These are phyloP conservation scores for Apamea sordens DNA, from an alignment of 2,888 invertebrate genomes.

Conservation along the genomic window DNA sequence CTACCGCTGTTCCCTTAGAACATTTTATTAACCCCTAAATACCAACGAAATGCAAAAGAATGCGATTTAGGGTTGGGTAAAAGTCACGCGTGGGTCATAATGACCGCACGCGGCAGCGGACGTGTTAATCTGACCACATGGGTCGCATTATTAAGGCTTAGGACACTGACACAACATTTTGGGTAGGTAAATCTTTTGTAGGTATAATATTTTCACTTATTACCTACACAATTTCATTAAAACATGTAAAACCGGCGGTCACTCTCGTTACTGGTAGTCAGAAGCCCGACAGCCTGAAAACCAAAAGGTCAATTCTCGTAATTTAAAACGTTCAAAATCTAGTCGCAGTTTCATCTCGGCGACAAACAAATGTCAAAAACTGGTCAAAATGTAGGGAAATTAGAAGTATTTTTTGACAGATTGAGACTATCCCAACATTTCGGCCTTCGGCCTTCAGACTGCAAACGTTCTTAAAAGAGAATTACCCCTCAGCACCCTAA, in stretches of 20 bases:
- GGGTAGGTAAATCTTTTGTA: neutral
- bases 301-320: too few species aligned
- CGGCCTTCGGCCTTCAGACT: too few species aligned
- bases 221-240: neutral
- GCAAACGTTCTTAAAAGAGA: too few species aligned
- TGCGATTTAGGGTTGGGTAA: constrained; percentile 49
- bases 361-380: too few species aligned
- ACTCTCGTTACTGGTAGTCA: neutral
- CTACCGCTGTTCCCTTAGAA: constrained; percentile 4
- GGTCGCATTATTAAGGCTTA: constrained; percentile 56
- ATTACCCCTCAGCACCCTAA: too few species aligned
- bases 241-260: neutral
- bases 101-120: constrained; percentile 46
- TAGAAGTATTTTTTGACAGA: too few species aligned
- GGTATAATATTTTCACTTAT: constrained; percentile 4
- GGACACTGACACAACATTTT: constrained; percentile 44
- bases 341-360: too few species aligned
- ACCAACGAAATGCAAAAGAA: constrained; percentile 48
- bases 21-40: constrained; percentile 38
- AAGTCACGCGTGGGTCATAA: constrained; percentile 61
- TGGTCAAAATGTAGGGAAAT: too few species aligned
- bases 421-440: too few species aligned
- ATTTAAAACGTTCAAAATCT: too few species aligned
- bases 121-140: constrained; percentile 64
- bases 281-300: neutral